Evolutionary conservation across 2,888 invertebrate species (phyloP), one percentile per base, ranked within the genome.

Genomic region (Eupithecia subfuscata): DNA sequence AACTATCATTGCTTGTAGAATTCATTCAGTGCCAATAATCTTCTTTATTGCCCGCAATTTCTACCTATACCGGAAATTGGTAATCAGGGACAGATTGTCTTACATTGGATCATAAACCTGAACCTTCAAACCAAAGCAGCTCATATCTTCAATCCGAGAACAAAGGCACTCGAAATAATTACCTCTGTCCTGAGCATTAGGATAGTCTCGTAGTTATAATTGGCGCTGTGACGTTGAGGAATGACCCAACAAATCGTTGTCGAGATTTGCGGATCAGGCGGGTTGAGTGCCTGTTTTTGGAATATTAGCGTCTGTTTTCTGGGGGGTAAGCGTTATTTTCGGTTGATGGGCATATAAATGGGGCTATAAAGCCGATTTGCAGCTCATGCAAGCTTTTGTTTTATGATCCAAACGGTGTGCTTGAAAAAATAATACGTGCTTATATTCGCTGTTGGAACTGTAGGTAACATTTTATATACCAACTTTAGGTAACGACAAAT

Each of bases 121-220:
- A 9, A 64, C 30, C 34, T 34, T 18, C 18, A 64, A 64, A 64
- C 64, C 2, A 34, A 34, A 34, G 18, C 45, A 77, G 70, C 77
- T 72, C 30, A 69, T 16, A 52, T 68, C n/a, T 22, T 4, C 37
- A 34, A 45, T 70, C 48, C 74, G 40, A 67, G 37, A 67, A 75
- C 71, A 69, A 78, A 79, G 80, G 79, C 80, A 82, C 80, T 82
- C 79, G 80, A 80, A 82, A 82, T 82, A 82, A 82, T 82, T 82
- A 80, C 82, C 82, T 78, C 77, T 80, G 79, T 77, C 78, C 76
- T 76, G 80, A 75, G 75, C 79, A 82, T 82, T 79, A 80, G 80
- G 81, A 81, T 80, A 80, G 80, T 78, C 80, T 79, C 79, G 69
- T 73, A 71, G 81, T 82, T 82, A 80, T 82, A 82, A 82, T 82